phyloP scores from a whole-genome alignment of 2,113 vertebrate species.

The Calidris pygmaea region DNA sequence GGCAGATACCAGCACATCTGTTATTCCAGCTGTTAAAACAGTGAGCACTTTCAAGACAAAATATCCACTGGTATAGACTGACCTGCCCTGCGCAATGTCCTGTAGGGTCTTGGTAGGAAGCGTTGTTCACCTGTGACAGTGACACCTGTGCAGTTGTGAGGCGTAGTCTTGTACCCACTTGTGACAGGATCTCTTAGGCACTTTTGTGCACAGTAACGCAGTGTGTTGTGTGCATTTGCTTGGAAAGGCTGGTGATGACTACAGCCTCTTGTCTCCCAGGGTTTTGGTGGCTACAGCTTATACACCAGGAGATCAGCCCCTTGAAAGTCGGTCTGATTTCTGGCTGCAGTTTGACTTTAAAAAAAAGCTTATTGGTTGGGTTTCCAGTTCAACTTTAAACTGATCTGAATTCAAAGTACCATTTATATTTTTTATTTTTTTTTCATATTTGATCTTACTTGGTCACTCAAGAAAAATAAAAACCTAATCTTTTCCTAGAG shows the following conservation, averaged over 20 bases:
- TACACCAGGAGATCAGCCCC: not conserved
- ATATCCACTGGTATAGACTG: not conserved
- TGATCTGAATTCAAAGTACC: not conserved
- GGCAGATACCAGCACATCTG: not conserved
- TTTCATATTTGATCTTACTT: not conserved
- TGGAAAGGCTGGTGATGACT: not conserved
- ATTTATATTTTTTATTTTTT: not conserved
- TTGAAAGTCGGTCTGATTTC: not conserved
- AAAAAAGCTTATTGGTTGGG: not conserved
- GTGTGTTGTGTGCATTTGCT: not conserved
- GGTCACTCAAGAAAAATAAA: not conserved
- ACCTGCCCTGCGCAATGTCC: not conserved
- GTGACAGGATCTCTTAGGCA: not conserved
- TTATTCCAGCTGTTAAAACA: not conserved
- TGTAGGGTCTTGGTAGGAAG: rapidly evolving
- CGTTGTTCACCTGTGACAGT: rapidly evolving
- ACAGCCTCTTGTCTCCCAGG: not conserved
- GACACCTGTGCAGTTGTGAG: not conserved
- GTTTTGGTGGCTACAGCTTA: not conserved
- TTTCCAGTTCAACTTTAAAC: not conserved
- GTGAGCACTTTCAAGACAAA: not conserved
- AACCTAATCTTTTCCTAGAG: not conserved
- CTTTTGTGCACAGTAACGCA: not conserved
- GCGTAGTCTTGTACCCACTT: not conserved
- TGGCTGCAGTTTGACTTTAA: not conserved